These are phyloP conservation scores for Coremacera marginata DNA, from an alignment of 2,888 invertebrate genomes.

Conservation along the genomic window DNA sequence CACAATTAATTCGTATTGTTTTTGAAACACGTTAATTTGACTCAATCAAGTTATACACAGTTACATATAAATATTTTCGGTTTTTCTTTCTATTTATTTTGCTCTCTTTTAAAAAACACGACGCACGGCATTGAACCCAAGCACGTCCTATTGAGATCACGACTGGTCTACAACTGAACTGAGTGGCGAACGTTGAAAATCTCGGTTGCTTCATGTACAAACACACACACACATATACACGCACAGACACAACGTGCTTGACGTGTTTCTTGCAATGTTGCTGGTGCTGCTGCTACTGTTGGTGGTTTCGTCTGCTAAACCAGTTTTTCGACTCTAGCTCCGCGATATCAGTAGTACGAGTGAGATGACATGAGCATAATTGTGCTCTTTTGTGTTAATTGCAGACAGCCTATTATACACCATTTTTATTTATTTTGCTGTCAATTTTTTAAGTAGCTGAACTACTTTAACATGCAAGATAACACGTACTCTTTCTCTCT, in stretches of 20 bases:
- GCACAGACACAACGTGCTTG: neutral
- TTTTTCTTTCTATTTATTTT: slow-evolving; percentile 21
- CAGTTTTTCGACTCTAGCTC: slow-evolving; percentile 45
- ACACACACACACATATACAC: slow-evolving; percentile 41
- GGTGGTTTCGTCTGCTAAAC: slow-evolving; percentile 48
- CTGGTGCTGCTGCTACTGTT: slow-evolving; percentile 27
- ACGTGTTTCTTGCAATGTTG: neutral
- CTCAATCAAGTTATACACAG: slow-evolving; percentile 1
- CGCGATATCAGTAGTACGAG: slow-evolving; percentile 13
- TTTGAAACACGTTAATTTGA: neutral
- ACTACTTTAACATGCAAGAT: too few relatives aligned
- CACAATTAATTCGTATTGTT: slow-evolving; percentile 3
- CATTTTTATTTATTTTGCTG: slow-evolving; percentile 60
- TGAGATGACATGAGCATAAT: neutral
- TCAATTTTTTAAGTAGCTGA: slow-evolving; percentile 25
- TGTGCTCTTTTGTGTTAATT: slow-evolving; percentile 41
- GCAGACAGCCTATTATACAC: slow-evolving; percentile 49
- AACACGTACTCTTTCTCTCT: neutral
- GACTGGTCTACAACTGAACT: slow-evolving; percentile 68
- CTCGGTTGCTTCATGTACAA: slow-evolving; percentile 48
- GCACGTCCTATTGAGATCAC: slow-evolving; percentile 69
- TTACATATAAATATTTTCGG: slow-evolving; percentile 7
- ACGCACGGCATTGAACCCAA: slow-evolving; percentile 46
- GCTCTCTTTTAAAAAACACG: slow-evolving; percentile 29
- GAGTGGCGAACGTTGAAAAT: slow-evolving; percentile 46